Conservation (phyloP, 2,113 vertebrate genomes). For the Candoia aspera region DNA sequence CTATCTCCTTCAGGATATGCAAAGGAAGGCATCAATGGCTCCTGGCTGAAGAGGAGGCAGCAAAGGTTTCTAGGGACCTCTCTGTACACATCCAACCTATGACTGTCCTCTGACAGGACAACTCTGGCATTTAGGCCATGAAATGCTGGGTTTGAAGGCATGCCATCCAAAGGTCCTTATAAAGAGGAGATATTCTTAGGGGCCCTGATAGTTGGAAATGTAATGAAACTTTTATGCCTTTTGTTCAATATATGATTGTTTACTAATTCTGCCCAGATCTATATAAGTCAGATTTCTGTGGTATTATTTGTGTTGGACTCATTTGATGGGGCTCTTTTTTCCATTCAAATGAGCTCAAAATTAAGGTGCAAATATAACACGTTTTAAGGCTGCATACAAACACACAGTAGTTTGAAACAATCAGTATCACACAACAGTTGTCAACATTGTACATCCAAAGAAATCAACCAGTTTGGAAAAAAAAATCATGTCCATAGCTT, state of each 20-base stretch:
- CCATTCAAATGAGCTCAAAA: neutral
- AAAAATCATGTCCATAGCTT: constrained; percentile 55
- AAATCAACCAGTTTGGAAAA: constrained; percentile 55
- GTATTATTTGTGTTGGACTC: neutral
- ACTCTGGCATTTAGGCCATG: neutral
- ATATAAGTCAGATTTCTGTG: neutral
- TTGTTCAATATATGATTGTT: neutral
- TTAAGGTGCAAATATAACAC: neutral
- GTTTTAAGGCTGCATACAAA: neutral
- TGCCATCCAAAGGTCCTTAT: neutral
- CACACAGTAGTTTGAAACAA: constrained; percentile 18
- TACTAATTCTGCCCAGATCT: neutral
- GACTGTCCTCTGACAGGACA: neutral
- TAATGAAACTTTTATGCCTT: neutral
- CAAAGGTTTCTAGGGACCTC: neutral
- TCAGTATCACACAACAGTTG: constrained; percentile 57
- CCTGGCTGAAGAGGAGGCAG: neutral
- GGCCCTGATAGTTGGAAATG: neutral
- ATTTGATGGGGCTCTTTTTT: neutral
- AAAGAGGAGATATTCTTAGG: neutral
- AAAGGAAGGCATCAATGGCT: neutral
- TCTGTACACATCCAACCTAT: neutral
- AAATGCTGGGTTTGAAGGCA: neutral
- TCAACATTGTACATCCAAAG: constrained; percentile 56
- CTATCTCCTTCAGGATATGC: neutral